Percentiles rank a stretch among this genome's conserved stretches.
Evolutionary conservation across 2,113 vertebrate genomes (phyloP).

Genomic region (Rynchops niger): DNA sequence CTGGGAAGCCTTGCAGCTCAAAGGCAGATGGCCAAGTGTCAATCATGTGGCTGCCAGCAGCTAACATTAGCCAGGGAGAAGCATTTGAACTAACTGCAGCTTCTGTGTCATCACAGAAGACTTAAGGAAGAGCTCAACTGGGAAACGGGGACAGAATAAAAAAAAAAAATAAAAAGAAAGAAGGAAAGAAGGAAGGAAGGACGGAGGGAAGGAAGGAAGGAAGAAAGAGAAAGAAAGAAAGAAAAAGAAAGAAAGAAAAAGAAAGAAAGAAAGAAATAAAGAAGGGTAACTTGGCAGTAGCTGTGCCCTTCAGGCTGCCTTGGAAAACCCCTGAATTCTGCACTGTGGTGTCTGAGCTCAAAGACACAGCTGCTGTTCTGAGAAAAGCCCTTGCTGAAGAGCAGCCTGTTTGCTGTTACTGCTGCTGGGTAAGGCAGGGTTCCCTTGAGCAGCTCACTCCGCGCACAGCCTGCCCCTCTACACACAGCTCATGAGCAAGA

Average conservation of each 20-base stretch:
- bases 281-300: background rate
- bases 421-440: background rate
- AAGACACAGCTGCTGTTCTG: background rate
- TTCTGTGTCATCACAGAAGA: background rate
- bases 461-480: background rate
- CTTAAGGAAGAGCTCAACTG: background rate
- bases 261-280: too few species aligned
- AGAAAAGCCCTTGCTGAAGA: background rate
- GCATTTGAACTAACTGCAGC: background rate
- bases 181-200: too few species aligned
- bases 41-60: background rate
- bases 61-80: background rate
- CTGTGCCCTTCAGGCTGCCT: background rate
- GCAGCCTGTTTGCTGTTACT: background rate
- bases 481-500: fast-evolving
- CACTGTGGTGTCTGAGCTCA: background rate
- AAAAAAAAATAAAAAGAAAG: too few species aligned
- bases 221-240: too few species aligned
- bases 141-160: background rate
- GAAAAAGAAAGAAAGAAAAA: too few species aligned
- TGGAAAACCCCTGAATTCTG: background rate
- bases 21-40: background rate
- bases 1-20: background rate
- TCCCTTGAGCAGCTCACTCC: background rate
- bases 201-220: too few species aligned